phyloP scores from a whole-genome alignment of 64 coral and sea anemone species.

The Catalaphyllia jardinei region DNA sequence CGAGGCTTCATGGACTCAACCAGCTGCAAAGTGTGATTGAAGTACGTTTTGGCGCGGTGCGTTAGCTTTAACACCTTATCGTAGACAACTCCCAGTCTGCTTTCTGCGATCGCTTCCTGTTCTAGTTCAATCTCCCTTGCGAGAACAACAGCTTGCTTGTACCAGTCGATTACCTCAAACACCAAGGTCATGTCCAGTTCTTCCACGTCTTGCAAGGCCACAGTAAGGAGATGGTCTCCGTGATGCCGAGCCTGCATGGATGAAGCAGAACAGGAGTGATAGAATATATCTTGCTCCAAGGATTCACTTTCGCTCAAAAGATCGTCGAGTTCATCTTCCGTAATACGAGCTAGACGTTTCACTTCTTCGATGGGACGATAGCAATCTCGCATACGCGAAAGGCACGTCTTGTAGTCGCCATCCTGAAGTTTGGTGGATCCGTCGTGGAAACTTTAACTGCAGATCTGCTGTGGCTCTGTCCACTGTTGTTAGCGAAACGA shows the following conservation, averaged over 20 bases:
- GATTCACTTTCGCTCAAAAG: constrained; percentile 21
- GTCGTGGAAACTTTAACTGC: constrained; percentile 65
- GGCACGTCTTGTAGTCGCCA: background rate
- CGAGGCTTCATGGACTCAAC: constrained; percentile 82
- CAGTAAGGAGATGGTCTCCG: constrained; percentile 53
- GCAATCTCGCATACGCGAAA: constrained; percentile 67
- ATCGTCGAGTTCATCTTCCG: background rate
- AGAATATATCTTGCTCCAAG: constrained; percentile 68
- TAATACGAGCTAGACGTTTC: constrained; percentile 11
- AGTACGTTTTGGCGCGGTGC: constrained; percentile 67
- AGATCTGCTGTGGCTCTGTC: constrained; percentile 31
- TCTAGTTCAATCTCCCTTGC: constrained; percentile 75
- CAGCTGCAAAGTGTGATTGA: constrained; percentile 50
- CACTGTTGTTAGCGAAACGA: constrained; percentile 3
- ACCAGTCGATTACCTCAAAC: constrained; percentile 89
- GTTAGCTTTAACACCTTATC: constrained; percentile 59
- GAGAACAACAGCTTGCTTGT: constrained; percentile 71
- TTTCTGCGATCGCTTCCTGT: constrained; percentile 82
- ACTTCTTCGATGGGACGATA: constrained; percentile 74
- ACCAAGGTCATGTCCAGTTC: constrained; percentile 71
- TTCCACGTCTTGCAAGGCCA: constrained; percentile 50
- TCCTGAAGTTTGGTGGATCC: constrained; percentile 42
- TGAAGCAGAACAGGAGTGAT: constrained; percentile 52
- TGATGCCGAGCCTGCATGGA: constrained; percentile 68
- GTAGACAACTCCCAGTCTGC: constrained; percentile 66